Percentiles rank a stretch among this genome's conserved stretches.
Conservation (phyloP, 2,888 invertebrate genomes). For the Ophion ventricosus region DNA sequence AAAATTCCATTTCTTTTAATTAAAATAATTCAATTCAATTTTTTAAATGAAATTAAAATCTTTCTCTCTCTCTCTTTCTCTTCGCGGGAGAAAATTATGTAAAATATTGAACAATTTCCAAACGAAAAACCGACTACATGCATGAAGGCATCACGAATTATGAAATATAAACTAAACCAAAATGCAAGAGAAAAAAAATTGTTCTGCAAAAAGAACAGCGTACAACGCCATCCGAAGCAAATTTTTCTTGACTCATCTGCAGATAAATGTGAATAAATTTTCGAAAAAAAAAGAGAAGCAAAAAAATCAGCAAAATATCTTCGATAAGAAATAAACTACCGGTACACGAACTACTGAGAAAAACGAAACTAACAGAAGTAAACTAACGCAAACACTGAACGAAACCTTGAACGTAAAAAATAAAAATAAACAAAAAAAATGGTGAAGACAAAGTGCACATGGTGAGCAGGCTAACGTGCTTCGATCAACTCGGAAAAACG, state of each 20-base stretch:
- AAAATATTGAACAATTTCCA: neutral
- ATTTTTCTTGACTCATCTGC: neutral
- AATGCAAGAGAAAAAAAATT: neutral
- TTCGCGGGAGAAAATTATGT: neutral
- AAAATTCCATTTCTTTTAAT: neutral
- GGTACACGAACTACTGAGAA: neutral
- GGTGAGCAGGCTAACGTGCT: conserved; percentile 33
- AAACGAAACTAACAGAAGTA: neutral
- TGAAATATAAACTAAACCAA: neutral
- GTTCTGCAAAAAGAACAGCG: neutral
- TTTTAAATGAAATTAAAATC: neutral
- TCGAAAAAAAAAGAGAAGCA: neutral
- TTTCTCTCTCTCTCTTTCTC: neutral
- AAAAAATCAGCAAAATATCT: neutral
- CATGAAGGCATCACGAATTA: neutral
- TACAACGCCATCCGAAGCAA: neutral
- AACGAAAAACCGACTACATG: neutral
- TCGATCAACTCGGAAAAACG: neutral
- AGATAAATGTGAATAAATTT: neutral
- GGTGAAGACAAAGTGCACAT: conserved; percentile 34
- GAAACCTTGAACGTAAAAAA: conserved; percentile 15
- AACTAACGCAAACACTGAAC: conserved; percentile 20
- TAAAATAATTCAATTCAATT: too few relatives aligned
- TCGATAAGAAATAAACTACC: neutral
- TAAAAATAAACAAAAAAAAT: neutral